These are phyloP conservation scores for Dallia pectoralis DNA, from an alignment of 2,797 vertebrate genomes.

Conservation along the genomic window DNA sequence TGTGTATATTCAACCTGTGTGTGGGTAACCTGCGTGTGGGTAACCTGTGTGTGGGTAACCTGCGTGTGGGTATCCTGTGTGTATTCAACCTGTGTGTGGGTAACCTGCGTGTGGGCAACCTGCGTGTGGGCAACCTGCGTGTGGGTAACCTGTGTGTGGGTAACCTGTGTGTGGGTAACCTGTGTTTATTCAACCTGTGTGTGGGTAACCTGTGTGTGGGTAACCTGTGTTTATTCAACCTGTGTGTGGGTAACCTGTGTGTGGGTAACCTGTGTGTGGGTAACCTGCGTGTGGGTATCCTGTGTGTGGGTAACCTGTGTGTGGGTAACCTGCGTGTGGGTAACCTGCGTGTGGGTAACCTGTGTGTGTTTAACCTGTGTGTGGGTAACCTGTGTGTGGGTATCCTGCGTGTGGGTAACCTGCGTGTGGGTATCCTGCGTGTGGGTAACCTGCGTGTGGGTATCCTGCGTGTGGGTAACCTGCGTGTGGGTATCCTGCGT, in stretches of 20 bases:
- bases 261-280: not conserved
- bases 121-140: not conserved
- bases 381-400: not conserved
- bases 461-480: not conserved
- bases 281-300: not conserved
- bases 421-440: not conserved
- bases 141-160: not conserved
- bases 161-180: not conserved
- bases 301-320: not conserved
- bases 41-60: not conserved
- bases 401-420: not conserved
- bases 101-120: not conserved
- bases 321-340: not conserved
- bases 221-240: too few species aligned
- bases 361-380: too few species aligned
- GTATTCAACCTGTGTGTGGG: too few species aligned
- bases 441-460: not conserved
- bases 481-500: not conserved
- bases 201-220: not conserved
- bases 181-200: too few species aligned
- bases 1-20: too few species aligned
- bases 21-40: not conserved
- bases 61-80: too few species aligned
- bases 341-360: not conserved
- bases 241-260: not conserved